These are phyloP conservation scores for Hypanus sabinus DNA, from an alignment of 2,113 vertebrate species.

Conservation along the genomic window DNA sequence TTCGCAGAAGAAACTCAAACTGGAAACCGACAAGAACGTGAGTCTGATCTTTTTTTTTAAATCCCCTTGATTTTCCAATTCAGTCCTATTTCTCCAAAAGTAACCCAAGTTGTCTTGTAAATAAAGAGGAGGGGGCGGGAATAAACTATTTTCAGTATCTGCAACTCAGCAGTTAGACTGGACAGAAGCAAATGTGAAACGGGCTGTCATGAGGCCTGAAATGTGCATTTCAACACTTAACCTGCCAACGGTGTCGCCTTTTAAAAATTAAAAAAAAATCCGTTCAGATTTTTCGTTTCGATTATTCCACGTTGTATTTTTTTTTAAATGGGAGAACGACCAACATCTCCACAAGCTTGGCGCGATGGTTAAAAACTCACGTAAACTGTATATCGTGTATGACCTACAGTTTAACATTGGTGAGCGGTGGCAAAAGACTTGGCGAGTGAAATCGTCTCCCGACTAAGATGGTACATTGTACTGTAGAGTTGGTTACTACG, in stretches of 20 bases:
- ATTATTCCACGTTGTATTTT: background rate
- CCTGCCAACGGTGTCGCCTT: background rate
- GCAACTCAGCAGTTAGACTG: background rate
- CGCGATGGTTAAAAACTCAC: background rate
- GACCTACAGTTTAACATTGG: conserved; percentile 29
- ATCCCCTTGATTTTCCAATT: background rate
- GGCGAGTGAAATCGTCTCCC: background rate
- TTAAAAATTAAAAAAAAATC: background rate
- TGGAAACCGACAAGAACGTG: conserved; percentile 95
- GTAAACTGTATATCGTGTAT: background rate
- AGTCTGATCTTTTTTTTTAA: conserved; percentile 48
- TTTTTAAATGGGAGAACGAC: background rate
- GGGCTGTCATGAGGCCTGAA: conserved; percentile 14
- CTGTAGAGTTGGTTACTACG: background rate
- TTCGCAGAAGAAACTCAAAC: conserved; percentile 82
- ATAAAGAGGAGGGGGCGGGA: background rate
- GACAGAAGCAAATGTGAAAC: background rate
- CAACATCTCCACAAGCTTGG: background rate
- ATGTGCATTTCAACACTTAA: conserved; percentile 10
- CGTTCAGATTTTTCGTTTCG: background rate
- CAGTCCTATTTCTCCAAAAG: background rate
- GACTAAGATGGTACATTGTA: background rate
- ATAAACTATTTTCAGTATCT: background rate
- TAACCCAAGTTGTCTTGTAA: background rate
- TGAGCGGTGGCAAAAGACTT: background rate